These are phyloP conservation scores for Neopelma chrysocephalum DNA, from an alignment of 2,797 vertebrate species.

Conservation along the genomic window DNA sequence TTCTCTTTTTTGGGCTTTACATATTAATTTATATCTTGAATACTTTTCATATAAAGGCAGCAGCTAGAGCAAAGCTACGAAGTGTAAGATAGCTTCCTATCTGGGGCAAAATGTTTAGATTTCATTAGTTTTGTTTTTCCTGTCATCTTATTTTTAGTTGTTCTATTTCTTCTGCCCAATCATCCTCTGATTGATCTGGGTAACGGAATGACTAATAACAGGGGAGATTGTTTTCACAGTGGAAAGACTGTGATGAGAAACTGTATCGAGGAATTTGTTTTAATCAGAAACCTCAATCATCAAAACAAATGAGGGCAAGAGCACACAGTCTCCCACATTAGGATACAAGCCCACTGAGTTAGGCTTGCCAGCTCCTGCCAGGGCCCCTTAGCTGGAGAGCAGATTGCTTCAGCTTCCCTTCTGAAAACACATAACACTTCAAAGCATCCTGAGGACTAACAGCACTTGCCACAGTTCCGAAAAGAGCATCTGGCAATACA, in stretches of 20 bases:
- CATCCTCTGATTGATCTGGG: not conserved
- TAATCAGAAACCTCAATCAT: not conserved
- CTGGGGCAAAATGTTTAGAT: not conserved
- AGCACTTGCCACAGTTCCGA: not conserved
- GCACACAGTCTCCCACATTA: accelerated
- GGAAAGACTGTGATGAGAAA: not conserved
- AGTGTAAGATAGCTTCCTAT: not conserved
- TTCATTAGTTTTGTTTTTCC: conserved; percentile 1
- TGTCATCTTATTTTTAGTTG: conserved; percentile 6
- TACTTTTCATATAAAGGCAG: not conserved
- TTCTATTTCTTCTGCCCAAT: not conserved
- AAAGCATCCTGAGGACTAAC: not conserved
- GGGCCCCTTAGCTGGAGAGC: not conserved
- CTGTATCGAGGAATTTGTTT: not conserved
- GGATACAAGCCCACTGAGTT: not conserved
- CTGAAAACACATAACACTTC: not conserved
- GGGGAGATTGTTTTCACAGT: not conserved
- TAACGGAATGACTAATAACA: not conserved
- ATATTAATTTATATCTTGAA: not conserved
- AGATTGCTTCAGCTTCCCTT: not conserved
- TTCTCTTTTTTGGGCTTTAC: not conserved
- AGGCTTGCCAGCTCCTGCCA: not conserved
- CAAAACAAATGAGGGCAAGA: not conserved
- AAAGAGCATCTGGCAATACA: not conserved
- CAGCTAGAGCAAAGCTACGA: not conserved